These are phyloP conservation scores for Ciconia maguari DNA, from an alignment of 2,113 vertebrate genomes.

Conservation along the genomic window DNA sequence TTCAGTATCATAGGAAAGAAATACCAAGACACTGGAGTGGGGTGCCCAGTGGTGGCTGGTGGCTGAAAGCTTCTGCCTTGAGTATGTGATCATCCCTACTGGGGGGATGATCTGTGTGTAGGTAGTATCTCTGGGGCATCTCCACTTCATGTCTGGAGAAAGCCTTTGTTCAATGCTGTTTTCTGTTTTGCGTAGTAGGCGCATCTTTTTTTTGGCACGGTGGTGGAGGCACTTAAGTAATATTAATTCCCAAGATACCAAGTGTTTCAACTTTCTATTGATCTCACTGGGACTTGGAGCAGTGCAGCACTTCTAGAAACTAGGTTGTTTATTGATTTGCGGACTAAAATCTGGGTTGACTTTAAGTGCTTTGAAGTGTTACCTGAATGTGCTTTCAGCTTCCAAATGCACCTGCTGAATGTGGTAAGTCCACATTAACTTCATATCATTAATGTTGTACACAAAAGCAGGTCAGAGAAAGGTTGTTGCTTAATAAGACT, in stretches of 20 bases:
- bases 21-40: neutral
- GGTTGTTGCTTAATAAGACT: neutral
- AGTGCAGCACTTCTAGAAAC: neutral
- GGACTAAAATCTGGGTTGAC: neutral
- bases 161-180: neutral
- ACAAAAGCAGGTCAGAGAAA: neutral
- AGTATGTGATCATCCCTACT: neutral
- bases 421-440: rapidly evolving
- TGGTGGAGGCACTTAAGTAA: neutral
- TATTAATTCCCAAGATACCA: neutral
- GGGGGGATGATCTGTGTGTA: neutral
- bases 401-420: neutral
- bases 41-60: neutral
- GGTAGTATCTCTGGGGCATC: neutral
- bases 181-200: neutral
- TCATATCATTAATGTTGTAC: neutral
- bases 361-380: neutral
- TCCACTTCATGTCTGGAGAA: neutral
- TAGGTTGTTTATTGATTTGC: neutral
- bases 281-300: neutral
- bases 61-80: neutral
- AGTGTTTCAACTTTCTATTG: neutral
- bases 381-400: neutral
- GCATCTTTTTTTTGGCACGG: rapidly evolving
- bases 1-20: neutral